Conservation (phyloP, 2,888 invertebrate genomes). For the Adelognathus sp. region DNA sequence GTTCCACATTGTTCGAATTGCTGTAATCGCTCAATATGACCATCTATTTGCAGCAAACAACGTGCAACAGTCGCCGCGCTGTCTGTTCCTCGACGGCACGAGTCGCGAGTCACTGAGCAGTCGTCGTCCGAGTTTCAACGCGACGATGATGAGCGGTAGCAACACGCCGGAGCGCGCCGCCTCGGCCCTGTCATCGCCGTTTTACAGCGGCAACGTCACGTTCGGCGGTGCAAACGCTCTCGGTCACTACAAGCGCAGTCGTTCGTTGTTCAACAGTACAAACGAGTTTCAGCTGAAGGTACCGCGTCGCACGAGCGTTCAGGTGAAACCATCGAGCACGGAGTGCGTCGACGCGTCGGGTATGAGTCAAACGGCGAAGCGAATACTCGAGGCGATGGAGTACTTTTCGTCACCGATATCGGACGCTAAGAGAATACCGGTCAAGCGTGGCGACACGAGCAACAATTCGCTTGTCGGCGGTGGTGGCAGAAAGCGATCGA, state of each 20-base stretch:
- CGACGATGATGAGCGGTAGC: slow-evolving; percentile 81
- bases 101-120: slow-evolving; percentile 81
- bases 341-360: slow-evolving; percentile 77
- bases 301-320: slow-evolving; percentile 78
- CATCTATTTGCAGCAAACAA: slow-evolving; percentile 71
- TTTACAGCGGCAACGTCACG: slow-evolving; percentile 88
- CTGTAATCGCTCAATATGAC: too few species aligned
- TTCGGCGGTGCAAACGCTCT: slow-evolving; percentile 87
- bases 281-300: slow-evolving; percentile 73
- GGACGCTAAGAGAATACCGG: slow-evolving; percentile 90
- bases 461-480: too few species aligned
- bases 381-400: slow-evolving; percentile 91
- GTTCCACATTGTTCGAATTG: too few species aligned
- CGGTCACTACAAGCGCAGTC: slow-evolving; percentile 72
- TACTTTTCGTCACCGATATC: slow-evolving; percentile 90
- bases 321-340: slow-evolving; percentile 81
- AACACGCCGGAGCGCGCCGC: slow-evolving; percentile 80
- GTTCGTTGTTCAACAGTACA: slow-evolving; percentile 67
- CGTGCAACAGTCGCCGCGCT: slow-evolving; percentile 77
- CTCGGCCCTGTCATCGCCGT: slow-evolving; percentile 85
- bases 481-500: slow-evolving; percentile 64
- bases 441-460: slow-evolving; percentile 70
- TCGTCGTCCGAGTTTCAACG: slow-evolving; percentile 82
- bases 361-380: slow-evolving; percentile 89
- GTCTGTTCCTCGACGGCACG: slow-evolving; percentile 79